phyloP scores from a whole-genome alignment of 2,797 vertebrate species.

The Taenioides sp. region DNA sequence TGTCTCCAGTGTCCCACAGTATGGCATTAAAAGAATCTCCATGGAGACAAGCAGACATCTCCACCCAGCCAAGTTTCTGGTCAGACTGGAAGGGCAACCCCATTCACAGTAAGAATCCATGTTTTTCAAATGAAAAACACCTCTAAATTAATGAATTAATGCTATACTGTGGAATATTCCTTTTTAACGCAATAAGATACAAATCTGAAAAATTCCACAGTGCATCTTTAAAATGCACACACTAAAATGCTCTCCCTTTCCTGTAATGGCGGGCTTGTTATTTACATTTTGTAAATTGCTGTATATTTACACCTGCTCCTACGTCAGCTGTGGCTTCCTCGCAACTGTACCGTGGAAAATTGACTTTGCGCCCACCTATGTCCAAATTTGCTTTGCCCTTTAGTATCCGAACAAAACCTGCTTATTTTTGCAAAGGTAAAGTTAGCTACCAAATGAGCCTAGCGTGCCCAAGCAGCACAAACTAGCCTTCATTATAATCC shows the following conservation, averaged over 20 bases:
- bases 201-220: no score
- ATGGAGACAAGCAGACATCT: no score
- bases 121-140: no score
- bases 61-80: no score
- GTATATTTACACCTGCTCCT: neutral
- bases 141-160: no score
- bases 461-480: neutral
- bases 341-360: neutral
- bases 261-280: neutral
- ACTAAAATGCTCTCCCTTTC: neutral
- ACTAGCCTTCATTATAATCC: neutral
- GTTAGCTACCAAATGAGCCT: neutral
- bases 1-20: no score
- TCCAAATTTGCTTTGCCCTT: conserved; percentile 9
- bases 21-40: no score
- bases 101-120: no score
- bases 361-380: neutral
- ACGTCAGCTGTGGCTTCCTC: neutral
- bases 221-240: no score
- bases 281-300: neutral
- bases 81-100: no score
- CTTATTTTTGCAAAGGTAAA: conserved; percentile 8
- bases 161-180: no score
- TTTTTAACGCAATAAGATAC: no score
- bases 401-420: neutral